Conservation (phyloP, 2,113 vertebrate species). For the Chelonoidis abingdonii region DNA sequence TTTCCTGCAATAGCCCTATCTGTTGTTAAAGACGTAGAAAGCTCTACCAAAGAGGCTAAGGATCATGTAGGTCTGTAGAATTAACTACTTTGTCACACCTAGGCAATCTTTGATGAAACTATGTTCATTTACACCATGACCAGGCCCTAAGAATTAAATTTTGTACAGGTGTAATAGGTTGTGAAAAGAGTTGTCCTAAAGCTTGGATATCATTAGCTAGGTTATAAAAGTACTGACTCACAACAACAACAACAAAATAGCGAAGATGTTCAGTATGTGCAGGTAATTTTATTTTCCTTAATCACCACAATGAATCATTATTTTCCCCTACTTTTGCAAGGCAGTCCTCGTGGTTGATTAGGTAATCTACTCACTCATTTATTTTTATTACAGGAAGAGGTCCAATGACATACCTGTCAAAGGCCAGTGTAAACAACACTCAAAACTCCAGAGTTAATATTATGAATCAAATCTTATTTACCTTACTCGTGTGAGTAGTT, state of each 20-base stretch:
- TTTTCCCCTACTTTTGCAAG: constrained; percentile 24
- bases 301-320: background rate
- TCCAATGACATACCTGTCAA: background rate
- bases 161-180: background rate
- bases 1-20: background rate
- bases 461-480: background rate
- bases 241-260: background rate
- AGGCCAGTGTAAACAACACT: background rate
- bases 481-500: background rate
- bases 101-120: background rate
- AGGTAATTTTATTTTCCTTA: background rate
- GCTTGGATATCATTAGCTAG: background rate
- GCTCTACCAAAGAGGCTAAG: background rate
- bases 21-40: background rate
- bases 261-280: background rate
- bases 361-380: constrained; percentile 5
- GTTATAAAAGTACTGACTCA: background rate
- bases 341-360: background rate
- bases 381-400: constrained; percentile 14
- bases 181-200: background rate
- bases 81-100: background rate
- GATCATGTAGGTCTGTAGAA: background rate
- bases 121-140: background rate
- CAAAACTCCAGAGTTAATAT: rapidly evolving
- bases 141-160: background rate